Conservation (phyloP, 2,797 vertebrate species). For the Hypotaenidia philippensis region DNA sequence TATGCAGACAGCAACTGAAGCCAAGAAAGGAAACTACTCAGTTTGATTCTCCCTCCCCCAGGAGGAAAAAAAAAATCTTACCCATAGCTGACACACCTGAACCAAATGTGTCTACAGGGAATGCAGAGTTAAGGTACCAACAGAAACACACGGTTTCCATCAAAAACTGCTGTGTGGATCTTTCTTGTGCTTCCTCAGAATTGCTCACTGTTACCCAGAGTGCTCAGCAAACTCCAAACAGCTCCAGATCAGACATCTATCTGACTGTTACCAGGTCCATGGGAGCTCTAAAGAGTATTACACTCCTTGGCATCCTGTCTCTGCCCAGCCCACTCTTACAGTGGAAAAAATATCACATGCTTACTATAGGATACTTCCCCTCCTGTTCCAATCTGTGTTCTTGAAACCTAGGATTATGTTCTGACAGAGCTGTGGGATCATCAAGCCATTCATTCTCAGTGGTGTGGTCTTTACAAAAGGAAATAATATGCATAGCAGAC, state of each 20-base stretch:
- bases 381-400: not conserved
- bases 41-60: not conserved
- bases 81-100: not conserved
- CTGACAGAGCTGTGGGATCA: not conserved
- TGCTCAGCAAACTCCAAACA: not conserved
- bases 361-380: not conserved
- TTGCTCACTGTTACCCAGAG: not conserved
- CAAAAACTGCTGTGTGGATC: not conserved
- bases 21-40: slow-evolving; percentile 28
- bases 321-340: not conserved
- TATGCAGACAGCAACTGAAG: slow-evolving; percentile 31
- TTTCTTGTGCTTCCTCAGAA: not conserved
- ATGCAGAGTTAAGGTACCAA: not conserved
- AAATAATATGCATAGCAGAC: rapidly evolving
- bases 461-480: not conserved
- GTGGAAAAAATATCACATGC: not conserved
- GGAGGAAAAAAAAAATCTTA: not conserved
- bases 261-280: not conserved
- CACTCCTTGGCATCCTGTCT: not conserved
- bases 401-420: not conserved
- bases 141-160: not conserved
- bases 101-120: not conserved
- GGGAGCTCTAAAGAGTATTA: not conserved
- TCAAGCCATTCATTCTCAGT: not conserved
- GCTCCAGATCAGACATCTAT: not conserved